phyloP scores from a whole-genome alignment of 64 coral and sea anemone genomes.

The Montipora sp. region DNA sequence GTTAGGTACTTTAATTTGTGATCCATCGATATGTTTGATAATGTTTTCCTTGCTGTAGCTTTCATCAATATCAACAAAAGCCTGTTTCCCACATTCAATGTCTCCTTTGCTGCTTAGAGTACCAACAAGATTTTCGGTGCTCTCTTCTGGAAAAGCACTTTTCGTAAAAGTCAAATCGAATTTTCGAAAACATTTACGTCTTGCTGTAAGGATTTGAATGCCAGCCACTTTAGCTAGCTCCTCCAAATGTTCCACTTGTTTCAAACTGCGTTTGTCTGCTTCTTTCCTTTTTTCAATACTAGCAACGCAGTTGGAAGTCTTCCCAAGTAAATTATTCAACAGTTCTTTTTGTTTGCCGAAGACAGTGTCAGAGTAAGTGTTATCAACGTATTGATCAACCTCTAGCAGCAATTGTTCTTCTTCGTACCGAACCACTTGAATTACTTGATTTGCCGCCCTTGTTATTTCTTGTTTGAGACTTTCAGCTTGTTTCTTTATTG shows the following conservation, averaged over 20 bases:
- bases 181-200: slow-evolving; percentile 29
- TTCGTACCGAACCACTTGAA: slow-evolving; percentile 31
- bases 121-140: not conserved
- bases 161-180: slow-evolving; percentile 1
- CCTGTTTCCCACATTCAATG: not conserved
- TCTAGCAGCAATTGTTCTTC: slow-evolving; percentile 22
- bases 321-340: slow-evolving; percentile 17
- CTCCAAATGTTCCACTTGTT: slow-evolving; percentile 5
- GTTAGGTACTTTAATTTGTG: not conserved
- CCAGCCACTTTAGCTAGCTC: slow-evolving; percentile 37
- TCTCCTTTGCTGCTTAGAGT: not conserved
- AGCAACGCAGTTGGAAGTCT: not conserved
- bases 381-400: slow-evolving; percentile 30
- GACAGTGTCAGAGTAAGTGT: slow-evolving; percentile 29
- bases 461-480: slow-evolving; percentile 50
- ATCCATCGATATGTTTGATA: slow-evolving; percentile 16
- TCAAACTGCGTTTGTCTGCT: not conserved
- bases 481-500: slow-evolving; percentile 11
- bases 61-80: not conserved
- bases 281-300: too few species aligned
- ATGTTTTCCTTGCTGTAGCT: slow-evolving; percentile 17
- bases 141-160: not conserved
- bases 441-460: slow-evolving; percentile 50
- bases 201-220: slow-evolving; percentile 41
- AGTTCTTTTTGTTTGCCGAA: slow-evolving; percentile 37